Conservation (phyloP, 2,888 invertebrate genomes). For the Lamellibrachia columna region DNA sequence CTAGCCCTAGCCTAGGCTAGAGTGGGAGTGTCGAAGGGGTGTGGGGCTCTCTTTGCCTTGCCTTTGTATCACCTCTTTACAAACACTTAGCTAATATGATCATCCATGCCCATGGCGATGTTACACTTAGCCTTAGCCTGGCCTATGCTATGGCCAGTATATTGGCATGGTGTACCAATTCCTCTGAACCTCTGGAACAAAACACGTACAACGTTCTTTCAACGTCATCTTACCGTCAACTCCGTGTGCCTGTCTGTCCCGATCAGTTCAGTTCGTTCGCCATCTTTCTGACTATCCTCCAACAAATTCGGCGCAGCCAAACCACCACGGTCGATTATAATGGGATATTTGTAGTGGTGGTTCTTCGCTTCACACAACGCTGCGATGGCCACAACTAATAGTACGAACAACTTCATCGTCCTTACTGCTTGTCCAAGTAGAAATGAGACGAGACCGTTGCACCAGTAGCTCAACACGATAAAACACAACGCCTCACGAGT, state of each 20-base stretch:
- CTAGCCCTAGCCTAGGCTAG: no score
- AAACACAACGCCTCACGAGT: not conserved
- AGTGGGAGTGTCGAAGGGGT: no score
- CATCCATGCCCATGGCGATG: no score
- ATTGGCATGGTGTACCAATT: no score
- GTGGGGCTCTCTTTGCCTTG: no score
- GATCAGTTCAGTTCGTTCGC: constrained; percentile 9
- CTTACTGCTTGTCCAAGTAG: not conserved
- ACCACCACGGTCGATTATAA: not conserved
- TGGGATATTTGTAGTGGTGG: not conserved
- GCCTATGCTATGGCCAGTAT: no score
- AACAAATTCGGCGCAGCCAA: constrained; percentile 1
- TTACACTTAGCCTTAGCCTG: no score
- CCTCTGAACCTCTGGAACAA: no score
- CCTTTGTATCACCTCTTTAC: no score
- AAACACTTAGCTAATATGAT: no score
- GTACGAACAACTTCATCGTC: not conserved
- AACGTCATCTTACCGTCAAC: not conserved
- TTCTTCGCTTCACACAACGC: not conserved
- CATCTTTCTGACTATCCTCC: not conserved
- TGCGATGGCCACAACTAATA: not conserved
- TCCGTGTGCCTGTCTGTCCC: not conserved
- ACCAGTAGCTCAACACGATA: not conserved
- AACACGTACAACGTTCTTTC: not conserved
- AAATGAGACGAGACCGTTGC: not conserved